A percentile compares a stretch with the other conserved stretches of the same genome.
Conservation (phyloP, 2,113 vertebrate genomes). For the Elephantulus edwardii region DNA sequence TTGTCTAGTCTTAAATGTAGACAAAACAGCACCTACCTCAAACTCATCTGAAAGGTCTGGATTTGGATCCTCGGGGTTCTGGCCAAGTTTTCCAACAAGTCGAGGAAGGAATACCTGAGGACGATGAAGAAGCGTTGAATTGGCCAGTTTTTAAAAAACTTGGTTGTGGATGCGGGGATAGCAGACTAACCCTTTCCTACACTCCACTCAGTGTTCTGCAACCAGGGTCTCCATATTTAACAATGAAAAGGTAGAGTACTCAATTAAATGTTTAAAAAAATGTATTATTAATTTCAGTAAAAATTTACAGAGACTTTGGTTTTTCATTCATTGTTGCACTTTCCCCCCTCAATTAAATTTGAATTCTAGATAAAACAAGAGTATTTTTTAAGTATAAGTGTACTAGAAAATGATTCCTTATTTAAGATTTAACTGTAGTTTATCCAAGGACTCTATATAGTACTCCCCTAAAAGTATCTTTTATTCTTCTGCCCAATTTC, state of each 20-base stretch:
- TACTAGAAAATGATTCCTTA: accelerated
- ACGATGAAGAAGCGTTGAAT: neutral
- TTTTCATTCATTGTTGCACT: too few species aligned
- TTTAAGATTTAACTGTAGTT: accelerated
- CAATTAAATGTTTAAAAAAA: too few species aligned
- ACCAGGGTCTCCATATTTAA: neutral
- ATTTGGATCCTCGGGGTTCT: slow-evolving; percentile 9
- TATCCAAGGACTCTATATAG: accelerated
- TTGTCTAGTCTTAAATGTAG: accelerated
- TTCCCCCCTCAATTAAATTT: too few species aligned
- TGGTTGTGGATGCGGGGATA: accelerated
- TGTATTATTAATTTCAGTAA: too few species aligned
- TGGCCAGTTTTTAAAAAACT: accelerated
- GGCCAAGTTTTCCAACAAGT: neutral
- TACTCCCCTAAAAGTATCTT: accelerated
- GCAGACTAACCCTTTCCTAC: accelerated
- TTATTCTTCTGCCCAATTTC: accelerated
- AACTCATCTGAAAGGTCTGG: neutral
- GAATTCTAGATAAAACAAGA: accelerated
- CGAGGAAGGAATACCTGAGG: slow-evolving; percentile 72
- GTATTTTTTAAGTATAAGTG: accelerated
- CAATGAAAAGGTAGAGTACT: neutral
- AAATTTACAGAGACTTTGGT: too few species aligned
- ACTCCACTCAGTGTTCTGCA: accelerated
- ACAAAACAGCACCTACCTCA: slow-evolving; percentile 59